Base-by-base conservation (phyloP, 2,113 vertebrate species). In the Choloepus hoffmanni region DNA sequence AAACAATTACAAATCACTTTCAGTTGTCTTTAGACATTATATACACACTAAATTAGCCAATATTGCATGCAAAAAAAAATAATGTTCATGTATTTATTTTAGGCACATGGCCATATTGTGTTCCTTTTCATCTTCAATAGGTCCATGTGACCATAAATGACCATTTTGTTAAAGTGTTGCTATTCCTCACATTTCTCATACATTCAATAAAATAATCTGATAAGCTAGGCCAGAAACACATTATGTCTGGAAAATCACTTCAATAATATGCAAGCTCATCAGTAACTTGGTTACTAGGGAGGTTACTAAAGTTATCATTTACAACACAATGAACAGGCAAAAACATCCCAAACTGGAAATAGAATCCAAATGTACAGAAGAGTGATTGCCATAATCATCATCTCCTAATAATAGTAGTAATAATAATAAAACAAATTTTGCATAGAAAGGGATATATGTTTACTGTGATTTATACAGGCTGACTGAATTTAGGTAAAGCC, bases 401-500 rank as follows among this genome's bases (percentile, higher is more conserved):
- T 89, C 79, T 53, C 68, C 89, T 83, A 50, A 33, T 89, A 83
- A 60, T 70, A 86, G 72, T 91, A 74, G 65, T 68, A 78, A 91
- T 90, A 93, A 83, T 63, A 94, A 88, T 95, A 79, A 94, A 74
- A 84, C 77, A 90, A 23, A 74, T 24, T 48, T 67, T 74, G 85
- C 72, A 85, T 91, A 43, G 24, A 72, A 96, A 63, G 36, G 65
- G 77, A 73, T 94, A 76, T 83, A 79, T 77, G 74, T 87, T 91
- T 92, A 93, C 43, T 1, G 21, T 87, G 68, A 93, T 94, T 95
- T 95, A 95, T 91, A 79, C 10, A 89, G 63, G 60, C 40, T 90
- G 50, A 33, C 50, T 95, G 55, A 95, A 94, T 89, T 96, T 96
- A 90, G 72, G 94, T 90, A 90, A 95, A 97, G 86, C 45, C 81